Conservation (phyloP, 2,888 invertebrate species). For the Maniola hyperantus region DNA sequence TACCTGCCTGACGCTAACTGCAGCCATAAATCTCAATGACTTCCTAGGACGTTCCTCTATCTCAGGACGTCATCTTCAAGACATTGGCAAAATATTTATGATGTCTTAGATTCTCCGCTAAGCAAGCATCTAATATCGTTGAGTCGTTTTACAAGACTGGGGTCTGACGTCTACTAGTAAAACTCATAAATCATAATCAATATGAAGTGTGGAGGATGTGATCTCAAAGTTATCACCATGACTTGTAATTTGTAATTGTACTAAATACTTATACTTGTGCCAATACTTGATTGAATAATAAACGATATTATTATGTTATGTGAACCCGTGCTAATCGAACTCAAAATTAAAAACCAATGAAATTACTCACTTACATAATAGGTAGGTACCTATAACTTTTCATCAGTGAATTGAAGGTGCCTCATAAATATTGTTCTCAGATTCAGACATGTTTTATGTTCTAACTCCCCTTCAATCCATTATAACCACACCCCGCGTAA, state of each 20-base stretch:
- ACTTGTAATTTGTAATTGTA: too few species aligned
- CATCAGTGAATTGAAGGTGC: neutral
- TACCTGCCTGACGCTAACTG: constrained; percentile 71
- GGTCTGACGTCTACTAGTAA: too few species aligned
- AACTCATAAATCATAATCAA: too few species aligned
- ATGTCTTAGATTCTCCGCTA: neutral
- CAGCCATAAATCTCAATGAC: constrained; percentile 65
- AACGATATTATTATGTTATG: too few species aligned
- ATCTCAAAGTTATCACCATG: too few species aligned
- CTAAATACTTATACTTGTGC: too few species aligned
- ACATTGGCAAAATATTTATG: constrained; percentile 2
- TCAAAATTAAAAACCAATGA: neutral
- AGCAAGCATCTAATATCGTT: neutral
- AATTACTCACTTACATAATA: neutral
- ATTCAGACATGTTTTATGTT: constrained; percentile 6
- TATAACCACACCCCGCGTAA: constrained; percentile 14
- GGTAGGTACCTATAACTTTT: neutral
- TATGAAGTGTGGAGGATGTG: too few species aligned
- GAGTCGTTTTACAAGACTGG: neutral
- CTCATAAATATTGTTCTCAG: constrained; percentile 3
- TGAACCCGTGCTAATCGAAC: too few species aligned
- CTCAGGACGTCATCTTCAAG: constrained; percentile 11
- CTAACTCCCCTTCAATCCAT: constrained; percentile 18
- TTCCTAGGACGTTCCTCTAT: constrained; percentile 32
- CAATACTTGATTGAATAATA: too few species aligned